Base-by-base conservation (phyloP, 2,113 vertebrate genomes). In the Motacilla tschutschensis region DNA sequence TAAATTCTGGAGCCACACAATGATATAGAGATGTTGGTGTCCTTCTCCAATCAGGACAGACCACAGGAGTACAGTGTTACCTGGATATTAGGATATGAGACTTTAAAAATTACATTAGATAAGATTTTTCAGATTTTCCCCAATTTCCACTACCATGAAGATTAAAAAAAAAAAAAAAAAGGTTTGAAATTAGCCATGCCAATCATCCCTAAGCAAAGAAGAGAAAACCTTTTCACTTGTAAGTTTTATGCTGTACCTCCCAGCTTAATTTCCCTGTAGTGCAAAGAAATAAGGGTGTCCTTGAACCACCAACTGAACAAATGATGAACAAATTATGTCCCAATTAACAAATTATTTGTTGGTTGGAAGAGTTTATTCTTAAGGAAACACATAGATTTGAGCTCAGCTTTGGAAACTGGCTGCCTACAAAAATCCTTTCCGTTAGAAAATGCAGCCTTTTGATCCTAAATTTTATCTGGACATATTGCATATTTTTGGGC, bases 401-500 rank as follows among this genome's bases (percentile, higher is more conserved):
- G 3, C 5, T 40, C 64, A 47, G 6, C 6, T 65, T 65, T 70
- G 43, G n/a, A 73, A 84, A 3, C 3, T 35, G 5, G 19, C 14
- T 60, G 15, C 3, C 6, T 36, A 38, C 10, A 75, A 75, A 71
- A 63, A 17, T 54, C 1, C 3, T 40, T 71, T 60, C 5, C 0
- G 0, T 24, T 72, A 50, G 22, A 85, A 80, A 9, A 48, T 35
- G 14, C 8, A 73, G 8, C 2, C 1, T 47, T 64, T 53, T 29
- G 2, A 29, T 48, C 14, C 17, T 44, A 35, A 43, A 19, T 6
- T 16, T 66, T 36, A 24, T 24, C 25, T 64, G 3, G 17, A 48
- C 0, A 1, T 28, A 6, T 17, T 51, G 11, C 3, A 60, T 1
- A 8, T n/a, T 57, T 63, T 8, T 31, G 22, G 6, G 1, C 1